Conservation (phyloP, 2,888 invertebrate genomes). For the Caenorhabditis afra region DNA sequence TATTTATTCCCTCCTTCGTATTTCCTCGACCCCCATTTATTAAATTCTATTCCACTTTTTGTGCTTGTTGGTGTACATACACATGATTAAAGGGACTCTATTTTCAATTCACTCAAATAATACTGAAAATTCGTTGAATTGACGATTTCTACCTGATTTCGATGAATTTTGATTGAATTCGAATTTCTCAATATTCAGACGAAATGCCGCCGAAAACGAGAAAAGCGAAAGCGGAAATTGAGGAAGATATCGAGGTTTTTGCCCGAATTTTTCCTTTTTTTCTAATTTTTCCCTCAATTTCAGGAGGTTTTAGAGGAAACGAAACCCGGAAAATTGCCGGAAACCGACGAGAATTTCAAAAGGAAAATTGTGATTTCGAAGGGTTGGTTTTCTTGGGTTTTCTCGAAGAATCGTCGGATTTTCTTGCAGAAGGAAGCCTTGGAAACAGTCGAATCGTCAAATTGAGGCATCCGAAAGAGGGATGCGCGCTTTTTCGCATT, state of each 20-base stretch:
- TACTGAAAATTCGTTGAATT: conserved; percentile 15
- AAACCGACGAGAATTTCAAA: conserved; percentile 30
- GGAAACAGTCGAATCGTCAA: conserved; percentile 45
- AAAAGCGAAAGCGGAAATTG: conserved; percentile 49
- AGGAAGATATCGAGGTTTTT: conserved; percentile 28
- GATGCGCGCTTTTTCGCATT: conserved; percentile 57
- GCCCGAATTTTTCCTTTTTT: not conserved
- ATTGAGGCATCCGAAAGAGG: conserved; percentile 53
- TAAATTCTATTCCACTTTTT: conserved; percentile 3
- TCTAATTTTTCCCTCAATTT: not conserved
- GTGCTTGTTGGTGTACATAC: not conserved
- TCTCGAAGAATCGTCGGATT: not conserved
- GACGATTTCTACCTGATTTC: conserved; percentile 10
- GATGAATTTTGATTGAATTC: not conserved
- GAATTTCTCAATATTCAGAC: conserved; percentile 6
- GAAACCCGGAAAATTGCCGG: conserved; percentile 45
- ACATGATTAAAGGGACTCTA: not conserved
- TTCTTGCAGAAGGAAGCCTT: conserved; percentile 29
- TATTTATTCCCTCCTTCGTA: not conserved
- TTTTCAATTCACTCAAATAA: not conserved
- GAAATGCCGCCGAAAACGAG: conserved; percentile 49
- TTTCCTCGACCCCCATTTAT: too few species aligned
- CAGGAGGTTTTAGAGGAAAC: conserved; percentile 34
- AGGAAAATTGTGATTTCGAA: conserved; percentile 59
- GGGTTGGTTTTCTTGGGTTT: conserved; percentile 42